Evolutionary conservation across 1,140 invertebrate species (phyloP), one percentile per base, ranked within the genome.

Genomic region (Pseudomyrmex flavicornis): DNA sequence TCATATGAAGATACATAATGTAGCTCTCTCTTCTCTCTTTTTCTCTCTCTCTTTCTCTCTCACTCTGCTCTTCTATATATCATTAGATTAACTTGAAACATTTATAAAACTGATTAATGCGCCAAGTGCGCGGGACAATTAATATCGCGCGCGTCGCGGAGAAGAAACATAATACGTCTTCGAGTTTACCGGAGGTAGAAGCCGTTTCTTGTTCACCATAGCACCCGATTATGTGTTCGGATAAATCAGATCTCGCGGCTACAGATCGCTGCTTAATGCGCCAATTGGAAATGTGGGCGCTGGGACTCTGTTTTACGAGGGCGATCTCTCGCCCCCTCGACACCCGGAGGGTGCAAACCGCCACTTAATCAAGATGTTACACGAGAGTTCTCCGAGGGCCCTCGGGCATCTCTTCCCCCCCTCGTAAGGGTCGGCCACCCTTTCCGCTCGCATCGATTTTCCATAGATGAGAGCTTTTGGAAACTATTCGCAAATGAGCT

Each of bases 321-420:
- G 85, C 83, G 70, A 54, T 46, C 61, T 35, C 35, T 3, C 35
- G 35, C 35, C 35, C 35, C 7, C 35, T 35, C 70, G 65, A 56
- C 70, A 54, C 75, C 65, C 50, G 20, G 74, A 89, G 90, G 90
- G 88, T 90, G 90, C 88, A 89, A 91, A 90, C 87, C 88, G 84
- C 77, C 85, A 89, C 89, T 92, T 91, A 92, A 92, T 92, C 91
- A 92, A 92, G 92, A 92, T 84, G 82, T 76, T 89, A 90, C 82
- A 77, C 79, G 83, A 87, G 88, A 87, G 85, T 88, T 70, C 84
- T 88, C 85, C 89, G 77, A 89, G 87, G 87, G 82, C 83, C 85
- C 90, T 89, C 80, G 65, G 83, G 75, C 80, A 68, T 80, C 83
- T 80, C 88, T 73, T 54, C 82, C 56, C 80, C 54, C 65, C 46